Conservation (phyloP, 2,888 invertebrate genomes). For the Cataglyphis rosenhaueri region DNA sequence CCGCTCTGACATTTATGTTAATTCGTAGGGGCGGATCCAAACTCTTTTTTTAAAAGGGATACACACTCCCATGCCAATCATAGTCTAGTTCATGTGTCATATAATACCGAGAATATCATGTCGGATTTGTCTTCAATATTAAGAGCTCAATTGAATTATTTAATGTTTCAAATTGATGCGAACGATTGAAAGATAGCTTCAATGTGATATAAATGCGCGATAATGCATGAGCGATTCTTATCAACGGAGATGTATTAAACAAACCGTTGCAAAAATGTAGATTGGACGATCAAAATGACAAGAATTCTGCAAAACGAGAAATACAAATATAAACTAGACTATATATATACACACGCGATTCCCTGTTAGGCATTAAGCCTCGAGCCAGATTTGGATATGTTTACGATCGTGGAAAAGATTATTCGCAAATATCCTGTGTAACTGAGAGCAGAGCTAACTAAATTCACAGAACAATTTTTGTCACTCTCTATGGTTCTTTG, state of each 20-base stretch:
- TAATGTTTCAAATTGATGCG: conserved; percentile 15
- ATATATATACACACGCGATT: conserved; percentile 32
- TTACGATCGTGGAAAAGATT: conserved; percentile 43
- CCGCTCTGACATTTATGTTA: not conserved
- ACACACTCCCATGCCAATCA: not conserved
- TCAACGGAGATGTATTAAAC: not conserved
- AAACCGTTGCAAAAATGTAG: not conserved
- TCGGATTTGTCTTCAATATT: not conserved
- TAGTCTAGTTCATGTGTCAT: not conserved
- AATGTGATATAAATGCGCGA: not conserved
- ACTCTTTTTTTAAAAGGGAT: conserved; percentile 43
- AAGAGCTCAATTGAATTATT: conserved; percentile 30
- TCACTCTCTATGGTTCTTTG: not conserved
- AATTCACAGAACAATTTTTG: conserved; percentile 52
- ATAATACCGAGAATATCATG: not conserved
- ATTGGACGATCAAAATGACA: not conserved
- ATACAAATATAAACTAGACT: not conserved
- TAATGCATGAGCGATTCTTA: not conserved
- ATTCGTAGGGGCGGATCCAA: conserved; percentile 18
- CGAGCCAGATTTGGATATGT: conserved; percentile 33
- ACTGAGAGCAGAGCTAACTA: conserved; percentile 38
- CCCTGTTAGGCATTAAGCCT: conserved; percentile 39
- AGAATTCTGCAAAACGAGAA: not conserved
- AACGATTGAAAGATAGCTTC: conserved; percentile 33
- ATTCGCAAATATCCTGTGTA: conserved; percentile 61